phyloP scores from a whole-genome alignment of 2,888 invertebrate species.

The Mesoligia furuncula region DNA sequence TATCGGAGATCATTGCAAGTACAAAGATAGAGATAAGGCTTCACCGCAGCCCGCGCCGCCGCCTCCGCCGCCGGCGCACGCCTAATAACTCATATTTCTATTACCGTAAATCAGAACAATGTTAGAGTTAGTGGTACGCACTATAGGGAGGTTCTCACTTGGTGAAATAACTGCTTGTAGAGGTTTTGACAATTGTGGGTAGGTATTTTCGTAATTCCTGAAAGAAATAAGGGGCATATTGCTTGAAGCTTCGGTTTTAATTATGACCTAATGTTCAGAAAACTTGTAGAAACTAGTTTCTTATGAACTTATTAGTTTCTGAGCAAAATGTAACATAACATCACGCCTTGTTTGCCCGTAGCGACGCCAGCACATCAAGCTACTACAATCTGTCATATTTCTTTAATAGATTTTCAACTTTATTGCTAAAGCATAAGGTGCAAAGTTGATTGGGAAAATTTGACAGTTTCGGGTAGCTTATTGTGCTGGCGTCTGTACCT shows the following conservation, averaged over 20 bases:
- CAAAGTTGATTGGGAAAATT: no score
- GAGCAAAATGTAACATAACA: background rate
- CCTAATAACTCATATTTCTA: slow-evolving; percentile 84
- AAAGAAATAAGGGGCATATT: background rate
- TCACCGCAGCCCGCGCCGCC: slow-evolving; percentile 67
- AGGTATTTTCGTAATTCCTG: background rate
- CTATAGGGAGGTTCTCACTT: slow-evolving; percentile 61
- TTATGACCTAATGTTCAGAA: background rate
- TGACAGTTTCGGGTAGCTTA: no score
- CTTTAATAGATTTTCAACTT: no score
- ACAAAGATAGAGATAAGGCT: slow-evolving; percentile 77
- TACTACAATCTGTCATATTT: no score
- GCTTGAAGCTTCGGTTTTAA: background rate
- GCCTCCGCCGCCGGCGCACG: slow-evolving; percentile 70
- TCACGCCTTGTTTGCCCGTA: background rate
- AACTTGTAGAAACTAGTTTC: background rate
- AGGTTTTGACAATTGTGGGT: background rate
- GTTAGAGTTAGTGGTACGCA: slow-evolving; percentile 69
- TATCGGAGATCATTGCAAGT: slow-evolving; percentile 79
- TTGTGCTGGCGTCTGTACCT: no score
- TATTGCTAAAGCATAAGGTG: no score
- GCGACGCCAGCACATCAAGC: no score
- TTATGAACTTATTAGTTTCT: background rate
- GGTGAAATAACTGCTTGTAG: slow-evolving; percentile 24
- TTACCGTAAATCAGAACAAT: slow-evolving; percentile 79